A percentile compares a stretch with the other conserved stretches of the same genome.
Conservation (phyloP, 2,113 vertebrate species). For the Hyla sarda region DNA sequence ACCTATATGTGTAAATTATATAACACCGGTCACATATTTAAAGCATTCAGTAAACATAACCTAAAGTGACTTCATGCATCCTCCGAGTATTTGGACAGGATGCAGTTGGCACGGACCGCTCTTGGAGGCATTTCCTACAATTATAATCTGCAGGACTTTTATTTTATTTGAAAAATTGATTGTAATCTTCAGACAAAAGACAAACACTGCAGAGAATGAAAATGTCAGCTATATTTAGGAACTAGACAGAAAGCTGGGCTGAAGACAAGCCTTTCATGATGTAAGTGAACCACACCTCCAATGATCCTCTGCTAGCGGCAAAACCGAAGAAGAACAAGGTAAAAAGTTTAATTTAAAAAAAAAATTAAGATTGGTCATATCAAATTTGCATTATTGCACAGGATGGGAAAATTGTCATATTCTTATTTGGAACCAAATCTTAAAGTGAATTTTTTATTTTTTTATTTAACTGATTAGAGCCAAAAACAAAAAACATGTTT, state of each 20-base stretch:
- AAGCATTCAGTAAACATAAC: background rate
- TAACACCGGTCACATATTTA: background rate
- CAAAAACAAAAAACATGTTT: no score
- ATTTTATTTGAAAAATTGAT: conserved; percentile 21
- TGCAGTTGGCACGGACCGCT: background rate
- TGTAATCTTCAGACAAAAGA: conserved; percentile 7
- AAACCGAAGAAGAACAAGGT: background rate
- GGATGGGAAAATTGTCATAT: no score
- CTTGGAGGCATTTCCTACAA: conserved; percentile 16
- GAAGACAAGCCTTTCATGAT: background rate
- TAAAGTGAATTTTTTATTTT: no score
- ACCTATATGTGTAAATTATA: background rate
- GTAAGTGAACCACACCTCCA: background rate
- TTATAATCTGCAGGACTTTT: conserved; percentile 15
- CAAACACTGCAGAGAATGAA: background rate
- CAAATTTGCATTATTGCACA: no score
- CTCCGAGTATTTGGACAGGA: background rate
- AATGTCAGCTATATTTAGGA: background rate
- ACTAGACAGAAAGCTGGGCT: background rate
- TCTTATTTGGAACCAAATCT: no score
- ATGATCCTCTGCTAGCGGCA: background rate
- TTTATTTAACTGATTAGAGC: no score
- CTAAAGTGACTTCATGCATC: background rate
- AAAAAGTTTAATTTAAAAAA: background rate
- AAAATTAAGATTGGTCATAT: no score